Base-by-base conservation (phyloP, 1,140 invertebrate genomes). In the Ceratosolen fusciceps region DNA sequence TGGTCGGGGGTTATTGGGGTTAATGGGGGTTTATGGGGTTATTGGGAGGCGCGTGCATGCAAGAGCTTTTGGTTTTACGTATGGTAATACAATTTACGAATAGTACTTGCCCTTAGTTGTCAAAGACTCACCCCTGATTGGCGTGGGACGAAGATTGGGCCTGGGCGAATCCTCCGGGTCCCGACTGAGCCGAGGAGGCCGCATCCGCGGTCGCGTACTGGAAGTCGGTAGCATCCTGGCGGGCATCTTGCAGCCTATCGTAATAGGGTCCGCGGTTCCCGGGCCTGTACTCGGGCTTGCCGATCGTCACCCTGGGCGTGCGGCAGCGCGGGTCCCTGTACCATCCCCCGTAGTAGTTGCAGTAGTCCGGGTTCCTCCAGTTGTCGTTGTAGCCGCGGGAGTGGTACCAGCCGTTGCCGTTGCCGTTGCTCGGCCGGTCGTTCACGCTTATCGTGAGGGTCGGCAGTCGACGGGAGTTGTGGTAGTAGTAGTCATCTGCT, bases 91-190 rank as follows among this genome's bases (percentile, higher is more conserved):
- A n/a, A n/a, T n/a, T n/a, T n/a, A n/a, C n/a, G n/a, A n/a, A n/a
- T n/a, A n/a, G n/a, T n/a, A n/a, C n/a, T n/a, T n/a, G n/a, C n/a
- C n/a, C n/a, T n/a, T n/a, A n/a, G n/a, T n/a, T 12, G 39, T 7
- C 67, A 9, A 47, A 26, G 14, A 9, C 82, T 5, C 80, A 81
- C 26, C 85, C 83, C 2, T 49, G 71, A 43, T 81, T 81, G 31
- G 83, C 82, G 37, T 88, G 80, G 1, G 85, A 81, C 0, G 83
- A 81, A 0, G 84, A 86, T 39, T 85, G 83, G n/a, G 84, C 65
- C 47, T 84, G 81, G 2, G 86, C 83, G 37, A 84, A 80, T 21
- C 83, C 85, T 62, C 83, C 81, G 31, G 74, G 34, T 19, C 83
- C 80, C 0, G 86, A 85, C 5, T 82, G 82, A 2, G 83, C 79